These are phyloP conservation scores for Melanaphis sacchari DNA, from an alignment of 1,140 invertebrate species.

Conservation along the genomic window DNA sequence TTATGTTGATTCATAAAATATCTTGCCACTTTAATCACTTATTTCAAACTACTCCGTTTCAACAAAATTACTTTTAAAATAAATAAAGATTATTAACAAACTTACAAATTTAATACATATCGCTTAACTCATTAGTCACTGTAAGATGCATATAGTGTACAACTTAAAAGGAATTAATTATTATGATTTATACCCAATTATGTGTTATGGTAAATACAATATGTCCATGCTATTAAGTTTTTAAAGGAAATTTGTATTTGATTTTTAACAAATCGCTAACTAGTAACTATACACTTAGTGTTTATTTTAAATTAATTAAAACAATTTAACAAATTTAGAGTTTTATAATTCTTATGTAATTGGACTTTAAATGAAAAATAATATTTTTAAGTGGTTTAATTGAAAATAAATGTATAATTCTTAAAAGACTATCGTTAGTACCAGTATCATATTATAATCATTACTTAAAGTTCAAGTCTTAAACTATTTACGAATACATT, in stretches of 20 bases:
- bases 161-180: background rate
- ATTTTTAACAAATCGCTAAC: background rate
- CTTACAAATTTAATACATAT: constrained; percentile 23
- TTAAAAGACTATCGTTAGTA: background rate
- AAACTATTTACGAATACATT: background rate
- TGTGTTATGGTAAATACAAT: background rate
- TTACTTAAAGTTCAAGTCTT: too few relatives aligned
- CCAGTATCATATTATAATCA: background rate
- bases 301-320: background rate
- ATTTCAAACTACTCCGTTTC: background rate
- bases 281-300: background rate
- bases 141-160: background rate
- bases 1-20: background rate
- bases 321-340: background rate
- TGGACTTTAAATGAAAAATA: background rate
- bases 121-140: background rate
- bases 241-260: background rate
- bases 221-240: background rate
- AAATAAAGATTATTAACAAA: constrained; percentile 4
- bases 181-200: background rate
- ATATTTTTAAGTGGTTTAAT: background rate
- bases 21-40: constrained; percentile 14
- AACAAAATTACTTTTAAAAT: constrained; percentile 1
- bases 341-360: background rate
- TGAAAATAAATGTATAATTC: background rate